phyloP scores from a whole-genome alignment of 2,797 vertebrate species.

The Rallus crepitans region DNA sequence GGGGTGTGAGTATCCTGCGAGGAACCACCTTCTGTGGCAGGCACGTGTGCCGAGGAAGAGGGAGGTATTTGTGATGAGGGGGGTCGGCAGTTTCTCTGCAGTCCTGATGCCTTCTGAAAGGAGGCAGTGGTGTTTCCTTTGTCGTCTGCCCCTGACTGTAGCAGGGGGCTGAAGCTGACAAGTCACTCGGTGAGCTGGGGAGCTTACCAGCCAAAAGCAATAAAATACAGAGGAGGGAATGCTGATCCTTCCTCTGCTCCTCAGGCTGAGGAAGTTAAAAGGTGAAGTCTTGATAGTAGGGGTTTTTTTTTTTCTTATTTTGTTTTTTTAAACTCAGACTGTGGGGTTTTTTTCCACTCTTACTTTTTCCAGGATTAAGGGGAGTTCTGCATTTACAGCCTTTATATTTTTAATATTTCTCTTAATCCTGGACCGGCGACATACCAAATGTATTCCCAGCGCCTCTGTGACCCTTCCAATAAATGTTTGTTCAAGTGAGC shows the following conservation, averaged over 20 bases:
- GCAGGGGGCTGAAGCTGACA: not conserved
- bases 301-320: not conserved
- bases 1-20: slow-evolving; percentile 16
- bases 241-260: slow-evolving; percentile 49
- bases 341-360: not conserved
- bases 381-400: slow-evolving; percentile 44
- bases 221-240: slow-evolving; percentile 38
- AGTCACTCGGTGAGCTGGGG: not conserved
- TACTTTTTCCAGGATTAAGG: slow-evolving; percentile 37
- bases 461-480: not conserved
- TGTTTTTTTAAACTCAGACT: slow-evolving; percentile 46
- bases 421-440: slow-evolving; percentile 6
- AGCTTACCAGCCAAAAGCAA: slow-evolving; percentile 69
- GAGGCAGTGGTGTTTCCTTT: not conserved
- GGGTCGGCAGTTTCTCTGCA: not conserved
- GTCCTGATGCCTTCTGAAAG: not conserved
- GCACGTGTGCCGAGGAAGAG: slow-evolving; percentile 26
- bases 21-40: not conserved
- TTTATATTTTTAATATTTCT: slow-evolving; percentile 36
- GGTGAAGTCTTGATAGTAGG: not conserved
- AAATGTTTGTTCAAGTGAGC: not conserved
- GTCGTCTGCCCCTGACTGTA: not conserved
- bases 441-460: slow-evolving; percentile 48
- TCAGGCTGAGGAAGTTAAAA: slow-evolving; percentile 51
- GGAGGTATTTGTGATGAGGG: not conserved